phyloP scores from a whole-genome alignment of 2,888 invertebrate genomes.

The Nebria salina region DNA sequence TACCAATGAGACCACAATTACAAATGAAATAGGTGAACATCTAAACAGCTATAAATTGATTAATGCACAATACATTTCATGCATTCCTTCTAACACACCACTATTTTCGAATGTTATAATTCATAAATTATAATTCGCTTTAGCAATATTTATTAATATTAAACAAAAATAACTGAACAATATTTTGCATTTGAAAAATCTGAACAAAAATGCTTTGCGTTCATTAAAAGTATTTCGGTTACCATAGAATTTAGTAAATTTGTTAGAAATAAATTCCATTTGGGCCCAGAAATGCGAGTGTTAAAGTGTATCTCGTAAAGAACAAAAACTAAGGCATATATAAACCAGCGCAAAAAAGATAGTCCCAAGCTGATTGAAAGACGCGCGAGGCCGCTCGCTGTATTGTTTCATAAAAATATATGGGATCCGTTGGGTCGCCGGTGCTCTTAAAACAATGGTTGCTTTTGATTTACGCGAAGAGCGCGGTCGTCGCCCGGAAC shows the following conservation, averaged over 20 bases:
- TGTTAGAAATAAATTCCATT: neutral
- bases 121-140: too few relatives aligned
- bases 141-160: too few relatives aligned
- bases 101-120: neutral
- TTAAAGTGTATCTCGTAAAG: neutral
- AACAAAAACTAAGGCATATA: neutral
- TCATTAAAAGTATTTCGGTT: neutral
- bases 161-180: too few relatives aligned
- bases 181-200: too few relatives aligned
- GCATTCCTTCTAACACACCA: neutral
- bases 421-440: slow-evolving; percentile 28
- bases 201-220: too few relatives aligned
- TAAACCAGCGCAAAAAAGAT: slow-evolving; percentile 4
- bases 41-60: slow-evolving; percentile 42
- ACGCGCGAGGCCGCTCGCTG: slow-evolving; percentile 6
- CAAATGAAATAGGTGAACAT: slow-evolving; percentile 39
- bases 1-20: slow-evolving; percentile 29
- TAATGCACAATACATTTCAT: slow-evolving; percentile 36
- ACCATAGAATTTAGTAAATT: neutral
- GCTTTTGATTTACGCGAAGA: slow-evolving; percentile 31
- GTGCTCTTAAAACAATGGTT: slow-evolving; percentile 27
- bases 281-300: neutral
- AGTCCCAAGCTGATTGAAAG: slow-evolving; percentile 36
- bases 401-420: slow-evolving; percentile 47
- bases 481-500: slow-evolving; percentile 26